Conservation (phyloP, 2,113 vertebrate species). For the Fulmarus glacialis region DNA sequence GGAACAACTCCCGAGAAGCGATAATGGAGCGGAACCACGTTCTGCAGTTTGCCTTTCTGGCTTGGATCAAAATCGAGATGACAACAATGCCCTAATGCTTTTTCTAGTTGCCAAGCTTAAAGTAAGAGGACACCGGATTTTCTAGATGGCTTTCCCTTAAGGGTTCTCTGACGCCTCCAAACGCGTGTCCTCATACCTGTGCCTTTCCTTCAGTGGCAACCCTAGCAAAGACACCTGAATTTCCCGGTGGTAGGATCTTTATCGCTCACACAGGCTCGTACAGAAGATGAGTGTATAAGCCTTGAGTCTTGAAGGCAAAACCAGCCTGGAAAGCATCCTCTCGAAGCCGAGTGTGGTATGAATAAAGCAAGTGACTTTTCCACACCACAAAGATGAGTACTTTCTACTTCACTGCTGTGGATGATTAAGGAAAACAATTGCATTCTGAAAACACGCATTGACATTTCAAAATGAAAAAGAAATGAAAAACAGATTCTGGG, state of each 20-base stretch:
- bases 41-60: not conserved
- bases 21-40: not conserved
- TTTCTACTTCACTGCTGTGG: slow-evolving; percentile 1
- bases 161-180: not conserved
- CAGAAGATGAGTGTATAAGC: not conserved
- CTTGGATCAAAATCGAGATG: not conserved
- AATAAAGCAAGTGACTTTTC: not conserved
- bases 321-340: not conserved
- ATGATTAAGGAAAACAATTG: slow-evolving; percentile 57
- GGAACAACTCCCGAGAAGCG: not conserved
- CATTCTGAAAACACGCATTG: not conserved
- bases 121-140: not conserved
- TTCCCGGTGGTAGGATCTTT: not conserved
- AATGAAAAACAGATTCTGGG: slow-evolving; percentile 16
- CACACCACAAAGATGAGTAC: not conserved
- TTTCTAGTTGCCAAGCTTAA: not conserved
- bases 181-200: accelerated
- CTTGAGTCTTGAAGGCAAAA: not conserved
- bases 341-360: not conserved
- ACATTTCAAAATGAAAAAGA: slow-evolving; percentile 39
- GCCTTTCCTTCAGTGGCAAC: not conserved
- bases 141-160: not conserved
- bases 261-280: accelerated
- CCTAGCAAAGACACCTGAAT: not conserved
- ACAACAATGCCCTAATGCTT: not conserved